Evolutionary conservation across 2,888 invertebrate genomes (phyloP).

Genomic region (Caenorhabditis parvicauda): DNA sequence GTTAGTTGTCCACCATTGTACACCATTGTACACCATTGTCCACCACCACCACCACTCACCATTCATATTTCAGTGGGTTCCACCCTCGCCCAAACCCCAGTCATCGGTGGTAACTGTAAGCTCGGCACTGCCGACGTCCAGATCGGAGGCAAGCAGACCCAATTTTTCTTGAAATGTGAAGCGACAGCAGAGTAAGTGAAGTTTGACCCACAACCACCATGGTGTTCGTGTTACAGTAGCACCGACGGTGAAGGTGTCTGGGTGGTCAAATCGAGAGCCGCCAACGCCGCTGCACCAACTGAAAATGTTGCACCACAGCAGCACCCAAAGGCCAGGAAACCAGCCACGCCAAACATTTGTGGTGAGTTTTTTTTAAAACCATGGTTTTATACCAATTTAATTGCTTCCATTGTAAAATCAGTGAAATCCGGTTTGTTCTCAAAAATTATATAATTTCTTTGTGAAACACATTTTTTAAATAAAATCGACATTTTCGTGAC

Average conservation of each 20-base stretch:
- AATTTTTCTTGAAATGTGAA: slow-evolving; percentile 61
- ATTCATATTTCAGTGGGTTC: slow-evolving; percentile 2
- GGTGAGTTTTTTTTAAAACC: slow-evolving; percentile 36
- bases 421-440: no score
- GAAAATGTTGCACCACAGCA: slow-evolving; percentile 44
- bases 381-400: no score
- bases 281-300: slow-evolving; percentile 31
- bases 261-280: slow-evolving; percentile 59
- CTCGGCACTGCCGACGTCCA: slow-evolving; percentile 58
- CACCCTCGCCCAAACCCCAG: slow-evolving; percentile 47
- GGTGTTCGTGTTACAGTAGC: slow-evolving; percentile 37
- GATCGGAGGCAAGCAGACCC: slow-evolving; percentile 62
- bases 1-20: no score
- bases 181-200: slow-evolving; percentile 49
- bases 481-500: no score
- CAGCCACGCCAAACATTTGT: slow-evolving; percentile 44
- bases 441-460: no score
- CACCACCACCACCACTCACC: not conserved
- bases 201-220: not conserved
- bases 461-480: not conserved
- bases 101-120: slow-evolving; percentile 61
- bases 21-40: no score
- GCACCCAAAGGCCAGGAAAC: slow-evolving; percentile 38
- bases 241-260: slow-evolving; percentile 57
- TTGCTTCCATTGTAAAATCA: no score